Evolutionary conservation across 1,140 invertebrate genomes (phyloP), one percentile per base, ranked within the genome.

Genomic region (Lucilia cuprina): DNA sequence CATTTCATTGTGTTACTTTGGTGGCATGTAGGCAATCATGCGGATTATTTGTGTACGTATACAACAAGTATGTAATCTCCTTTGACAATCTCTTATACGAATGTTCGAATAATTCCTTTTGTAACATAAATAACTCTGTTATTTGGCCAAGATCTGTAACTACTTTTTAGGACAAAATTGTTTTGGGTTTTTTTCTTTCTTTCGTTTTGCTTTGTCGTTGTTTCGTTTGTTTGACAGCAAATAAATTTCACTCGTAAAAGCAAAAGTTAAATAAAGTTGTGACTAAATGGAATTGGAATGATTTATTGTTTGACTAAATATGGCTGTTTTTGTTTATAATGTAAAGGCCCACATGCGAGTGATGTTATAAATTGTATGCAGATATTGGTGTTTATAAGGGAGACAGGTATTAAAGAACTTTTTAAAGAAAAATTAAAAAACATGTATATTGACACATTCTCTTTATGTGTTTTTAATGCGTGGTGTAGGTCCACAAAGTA

Each of bases 81-180:
- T 19, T 80, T 80, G 77, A 80, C 77, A 80, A 80, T 80, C 77
- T 80, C 41, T 41, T 41, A 41, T 41, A 41, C 41, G 41, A 41
- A 41, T 41, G 25, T 30, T 3, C 41, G 47, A 49, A 49, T 80
- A 80, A 80, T 80, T 49, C 77, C 77, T 49, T 80, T 80, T 80
- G n/a, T 7, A 80, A 49, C 4, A 55, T 55, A 13, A 55, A 21
- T 5, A 80, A 80, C 8, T 47, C 47, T 80, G 34, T 17, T 41
- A 41, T 80, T 80, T 80, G 77, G 77, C 50, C 77, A 80, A 80
- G 77, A 80, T 50, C n/a, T 80, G 77, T 80, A 35, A 80, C 41
- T 49, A 50, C 77, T 80, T 47, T 80, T 77, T 77, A 77, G 74
- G 74, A 77, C 74, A 77, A 77, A 77, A 77, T 41, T 77, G 74